Base-by-base conservation (phyloP, 2,113 vertebrate genomes). In the Microcebus griseorufus region DNA sequence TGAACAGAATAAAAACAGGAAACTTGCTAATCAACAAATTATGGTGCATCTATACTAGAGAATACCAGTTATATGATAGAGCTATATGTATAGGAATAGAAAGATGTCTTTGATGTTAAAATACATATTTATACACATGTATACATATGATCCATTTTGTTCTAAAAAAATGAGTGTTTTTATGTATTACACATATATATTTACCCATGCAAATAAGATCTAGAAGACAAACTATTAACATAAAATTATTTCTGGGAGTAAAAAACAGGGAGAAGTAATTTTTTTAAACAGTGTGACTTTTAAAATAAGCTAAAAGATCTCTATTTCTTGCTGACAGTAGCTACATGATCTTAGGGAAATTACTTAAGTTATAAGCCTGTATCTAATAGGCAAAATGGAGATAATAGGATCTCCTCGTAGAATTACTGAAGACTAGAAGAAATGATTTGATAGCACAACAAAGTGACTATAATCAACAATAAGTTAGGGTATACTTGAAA, bases 1-100 rank as follows among this genome's bases (percentile, higher is more conserved):
- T 58, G 55, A 84, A 9, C n/a, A 70, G 8, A 88, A 75, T 10
- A 89, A 79, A 90, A 88, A 84, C 64, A 72, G n/a, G 7, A 87
- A 94, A 96, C 20, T 23, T 37, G 27, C 22, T 82, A 29, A 95
- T 37, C 55, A 87, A 73, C 84, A 88, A 96, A 93, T 88, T 34
- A 86, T 4, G 9, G 9, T 93, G 5, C 10, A 34, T 32, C 67
- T 72, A 64, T 10, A 53, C 39, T 25, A 72, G 0, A 88, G 29
- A 45, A 81, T 4, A 88, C 12, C n/a, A 75, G n/a, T 69, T 75
- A 76, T 4, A 48, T n/a, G 37, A 80, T 29, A 78, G 5, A 95
- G 64, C 9, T 55, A 3, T 9, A 88, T 23, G 7, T 64, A 81
- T 14, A 72, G 60, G 89, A 76, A 89, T 0, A 4, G 34, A 55